phyloP scores from a whole-genome alignment of 2,797 vertebrate species.

The Falco columbarius region DNA sequence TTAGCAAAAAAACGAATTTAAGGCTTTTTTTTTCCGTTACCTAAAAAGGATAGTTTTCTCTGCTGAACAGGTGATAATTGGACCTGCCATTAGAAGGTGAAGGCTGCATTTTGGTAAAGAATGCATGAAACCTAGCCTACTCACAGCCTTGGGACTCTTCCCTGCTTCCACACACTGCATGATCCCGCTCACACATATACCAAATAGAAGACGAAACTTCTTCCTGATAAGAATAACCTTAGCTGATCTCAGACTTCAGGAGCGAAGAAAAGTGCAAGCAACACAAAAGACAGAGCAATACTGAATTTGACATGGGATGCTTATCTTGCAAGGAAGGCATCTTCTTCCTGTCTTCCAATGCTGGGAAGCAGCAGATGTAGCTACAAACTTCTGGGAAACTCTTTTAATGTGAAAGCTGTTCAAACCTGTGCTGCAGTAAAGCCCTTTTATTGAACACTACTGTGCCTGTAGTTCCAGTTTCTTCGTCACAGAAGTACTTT shows the following conservation, averaged over 20 bases:
- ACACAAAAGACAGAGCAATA: background rate
- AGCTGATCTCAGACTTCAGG: background rate
- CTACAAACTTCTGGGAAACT: background rate
- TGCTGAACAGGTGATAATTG: background rate
- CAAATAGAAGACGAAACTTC: background rate
- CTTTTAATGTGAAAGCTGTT: background rate
- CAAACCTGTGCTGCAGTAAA: background rate
- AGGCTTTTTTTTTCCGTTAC: background rate
- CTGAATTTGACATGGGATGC: background rate
- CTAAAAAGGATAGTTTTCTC: background rate
- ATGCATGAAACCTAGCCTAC: background rate
- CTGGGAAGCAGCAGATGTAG: background rate
- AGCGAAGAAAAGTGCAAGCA: background rate
- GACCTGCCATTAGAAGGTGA: background rate
- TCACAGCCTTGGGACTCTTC: background rate
- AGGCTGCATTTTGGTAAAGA: background rate
- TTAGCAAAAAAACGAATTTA: background rate
- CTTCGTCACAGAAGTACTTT: background rate
- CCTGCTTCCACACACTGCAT: background rate
- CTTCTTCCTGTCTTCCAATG: background rate
- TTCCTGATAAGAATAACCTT: background rate
- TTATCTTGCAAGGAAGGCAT: background rate
- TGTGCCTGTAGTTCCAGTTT: background rate
- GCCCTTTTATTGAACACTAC: accelerated
- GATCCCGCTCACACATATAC: background rate